Percentiles rank a stretch among this genome's conserved stretches.
phyloP scores from a whole-genome alignment of 1,140 invertebrate species.

The Ceratosolen solmsi region DNA sequence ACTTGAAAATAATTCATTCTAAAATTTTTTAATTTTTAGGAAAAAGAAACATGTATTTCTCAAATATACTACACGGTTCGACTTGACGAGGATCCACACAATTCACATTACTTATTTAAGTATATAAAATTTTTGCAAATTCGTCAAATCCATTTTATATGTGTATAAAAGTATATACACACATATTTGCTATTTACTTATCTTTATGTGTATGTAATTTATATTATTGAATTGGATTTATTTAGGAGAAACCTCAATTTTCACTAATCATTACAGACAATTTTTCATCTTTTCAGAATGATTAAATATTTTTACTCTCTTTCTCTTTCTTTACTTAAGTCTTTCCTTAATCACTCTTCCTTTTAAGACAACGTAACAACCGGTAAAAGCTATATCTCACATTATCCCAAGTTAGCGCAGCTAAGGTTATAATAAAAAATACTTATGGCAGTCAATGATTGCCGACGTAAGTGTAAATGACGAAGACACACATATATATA shows the following conservation, averaged over 20 bases:
- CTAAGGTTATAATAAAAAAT: constrained; percentile 61
- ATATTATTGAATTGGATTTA: constrained; percentile 56
- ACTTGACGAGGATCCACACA: constrained; percentile 41
- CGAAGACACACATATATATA: no score
- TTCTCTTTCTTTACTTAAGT: constrained; percentile 43
- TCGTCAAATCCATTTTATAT: constrained; percentile 31
- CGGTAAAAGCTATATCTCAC: constrained; percentile 70
- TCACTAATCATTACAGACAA: constrained; percentile 53
- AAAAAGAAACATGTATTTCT: constrained; percentile 30
- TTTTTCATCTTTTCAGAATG: constrained; percentile 14
- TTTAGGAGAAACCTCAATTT: constrained; percentile 60
- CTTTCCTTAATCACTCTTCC: constrained; percentile 47
- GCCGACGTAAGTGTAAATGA: constrained; percentile 45
- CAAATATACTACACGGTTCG: constrained; percentile 45
- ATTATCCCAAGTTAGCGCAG: constrained; percentile 70
- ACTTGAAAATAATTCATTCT: constrained; percentile 14
- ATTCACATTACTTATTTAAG: constrained; percentile 45
- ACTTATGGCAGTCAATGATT: constrained; percentile 64
- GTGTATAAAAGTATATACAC: constrained; percentile 44
- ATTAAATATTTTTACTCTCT: constrained; percentile 54
- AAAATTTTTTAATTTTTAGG: constrained; percentile 28
- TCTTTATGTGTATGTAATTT: constrained; percentile 55
- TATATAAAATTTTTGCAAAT: constrained; percentile 43
- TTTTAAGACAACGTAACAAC: constrained; percentile 62
- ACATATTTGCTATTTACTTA: constrained; percentile 49